Evolutionary conservation across 1,140 invertebrate genomes (phyloP), one percentile per base, ranked within the genome.

Genomic region (Oreohelix idahoensis): DNA sequence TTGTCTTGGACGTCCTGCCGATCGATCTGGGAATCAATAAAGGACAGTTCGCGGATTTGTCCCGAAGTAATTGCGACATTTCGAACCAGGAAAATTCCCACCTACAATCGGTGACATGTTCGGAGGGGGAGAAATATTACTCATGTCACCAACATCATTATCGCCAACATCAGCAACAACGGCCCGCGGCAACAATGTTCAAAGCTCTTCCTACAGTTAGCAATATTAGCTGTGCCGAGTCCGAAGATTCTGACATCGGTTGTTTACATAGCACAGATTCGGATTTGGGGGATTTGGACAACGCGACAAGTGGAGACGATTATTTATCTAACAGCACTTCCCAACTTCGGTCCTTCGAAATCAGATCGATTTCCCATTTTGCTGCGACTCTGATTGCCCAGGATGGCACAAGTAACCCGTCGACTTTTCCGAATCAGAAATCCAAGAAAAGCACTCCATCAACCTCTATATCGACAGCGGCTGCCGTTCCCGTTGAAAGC

Each of bases 191-290:
- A 32, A 8, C n/a, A 11, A 66, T 26, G 5, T 49, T 71, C 20
- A 70, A 71, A 36, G 32, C 63, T 11, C 79, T 80, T 39, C 79
- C 79, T 0, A 80, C 71, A 49, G 79, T 80, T 0, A 49, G 32
- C 29, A 49, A 26, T 5, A 66, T 32, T 49, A 32, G 2, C 26
- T 71, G 23, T 26, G 11, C 42, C 4, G 69, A 71, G 10, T 71
- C 79, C 1, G 69, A 80, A 1, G 79, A 80, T 49, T 80, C 79
- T 17, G 79, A 80, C 20, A 26, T 29, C 26, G 79, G 63, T 1
- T 80, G 66, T 80, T 80, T 80, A 35, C 79, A 53, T 32, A 73
- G 38, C n/a, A 36, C 63, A n/a, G 0, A 2, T 26, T 36, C 63
- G 20, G 77, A 69, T 39, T 5, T 32, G 42, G 26, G 26, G 5